Evolutionary conservation across 2,888 invertebrate genomes (phyloP), one percentile per base, ranked within the genome.

Genomic region (Protonemura montana): DNA sequence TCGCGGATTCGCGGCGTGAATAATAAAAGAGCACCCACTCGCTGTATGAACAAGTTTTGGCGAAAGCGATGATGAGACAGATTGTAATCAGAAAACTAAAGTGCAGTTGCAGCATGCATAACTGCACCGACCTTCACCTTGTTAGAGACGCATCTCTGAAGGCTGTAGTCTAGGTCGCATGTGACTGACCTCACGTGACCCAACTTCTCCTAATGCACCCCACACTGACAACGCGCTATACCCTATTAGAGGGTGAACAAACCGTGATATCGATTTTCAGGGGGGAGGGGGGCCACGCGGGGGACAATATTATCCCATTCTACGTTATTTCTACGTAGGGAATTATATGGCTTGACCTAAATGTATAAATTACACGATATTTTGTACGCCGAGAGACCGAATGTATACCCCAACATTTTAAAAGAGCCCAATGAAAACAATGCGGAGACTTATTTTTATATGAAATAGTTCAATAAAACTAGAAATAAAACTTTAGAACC

Each of bases 341-440:
- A 21, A 59, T 59, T 59, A 59, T 59, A 59, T 21, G 59, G 59
- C 59, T 59, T 59, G 59, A 59, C 59, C 59, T 59, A 59, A 21
- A 59, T 59, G 59, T 59, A 59, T 59, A 59, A 59, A 59, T 59
- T 59, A 59, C 59, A 59, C 59, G 59, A 21, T 59, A 59, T 59
- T 59, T 59, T 10, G 16, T 59, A 21, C 16, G n/a, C n/a, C 21
- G 16, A 21, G 16, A 59, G 59, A 59, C 59, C 1, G 59, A 59
- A 59, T 16, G 59, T 21, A 59, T 59, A 21, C 59, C 59, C 59
- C 21, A 10, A 21, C 59, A 59, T 59, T 59, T 59, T 59, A 21
- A 21, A 21, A 59, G 59, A 21, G 59, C 59, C 59, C 21, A 59
- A 59, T 21, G 59, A 59, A 59, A 59, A 59, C 59, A 59, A 59